Conservation (phyloP, 92 coral and sea anemone genomes). For the Paramuricea clavata region DNA sequence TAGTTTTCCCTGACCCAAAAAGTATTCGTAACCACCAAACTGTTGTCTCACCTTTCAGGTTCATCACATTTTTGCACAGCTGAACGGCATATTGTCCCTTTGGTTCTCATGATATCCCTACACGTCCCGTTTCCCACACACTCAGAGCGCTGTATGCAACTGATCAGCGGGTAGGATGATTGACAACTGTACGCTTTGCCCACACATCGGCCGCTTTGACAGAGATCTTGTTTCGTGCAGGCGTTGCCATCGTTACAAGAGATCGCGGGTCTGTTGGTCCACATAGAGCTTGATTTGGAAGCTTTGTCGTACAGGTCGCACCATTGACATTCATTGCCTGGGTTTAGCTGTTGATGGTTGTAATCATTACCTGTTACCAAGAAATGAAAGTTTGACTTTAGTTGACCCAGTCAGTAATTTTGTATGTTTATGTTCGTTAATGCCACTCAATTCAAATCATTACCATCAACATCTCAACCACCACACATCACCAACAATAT, state of each 20-base stretch:
- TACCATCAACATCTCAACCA: too few relatives aligned
- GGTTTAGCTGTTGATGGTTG: constrained; percentile 76
- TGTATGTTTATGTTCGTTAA: too few relatives aligned
- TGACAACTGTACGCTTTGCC: constrained; percentile 79
- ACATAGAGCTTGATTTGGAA: constrained; percentile 66
- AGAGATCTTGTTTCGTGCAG: constrained; percentile 82
- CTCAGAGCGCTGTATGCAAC: constrained; percentile 78
- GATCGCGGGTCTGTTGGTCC: constrained; percentile 82
- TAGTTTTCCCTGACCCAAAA: too few relatives aligned
- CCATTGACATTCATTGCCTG: constrained; percentile 86
- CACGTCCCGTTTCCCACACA: constrained; percentile 84
- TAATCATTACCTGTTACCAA: constrained; percentile 75
- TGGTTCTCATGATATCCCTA: constrained; percentile 67
- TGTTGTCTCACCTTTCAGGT: constrained; percentile 90
- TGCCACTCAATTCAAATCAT: background rate
- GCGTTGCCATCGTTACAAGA: constrained; percentile 79
- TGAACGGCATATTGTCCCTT: constrained; percentile 83
- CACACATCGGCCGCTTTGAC: constrained; percentile 72
- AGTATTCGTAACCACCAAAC: too few relatives aligned
- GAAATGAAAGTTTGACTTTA: background rate
- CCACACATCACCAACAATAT: too few relatives aligned
- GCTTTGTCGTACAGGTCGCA: constrained; percentile 80
- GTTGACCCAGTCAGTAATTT: too few relatives aligned
- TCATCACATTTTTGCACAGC: constrained; percentile 84
- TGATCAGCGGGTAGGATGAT: constrained; percentile 65